Base-by-base conservation (phyloP, 1,140 invertebrate genomes). In the Drosophila chauvacae region DNA sequence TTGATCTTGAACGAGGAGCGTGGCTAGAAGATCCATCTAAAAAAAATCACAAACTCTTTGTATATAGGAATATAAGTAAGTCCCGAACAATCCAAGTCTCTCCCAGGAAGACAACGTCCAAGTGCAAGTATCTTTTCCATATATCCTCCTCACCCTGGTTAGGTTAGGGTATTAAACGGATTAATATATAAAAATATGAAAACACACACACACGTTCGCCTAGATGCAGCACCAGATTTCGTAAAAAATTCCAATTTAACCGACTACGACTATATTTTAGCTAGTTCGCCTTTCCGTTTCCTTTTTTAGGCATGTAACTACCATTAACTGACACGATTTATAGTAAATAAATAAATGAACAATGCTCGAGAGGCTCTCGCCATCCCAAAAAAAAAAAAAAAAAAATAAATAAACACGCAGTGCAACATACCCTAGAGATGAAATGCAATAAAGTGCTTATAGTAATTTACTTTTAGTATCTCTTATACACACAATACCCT, bases 191-290 rank as follows among this genome's bases (percentile, higher is more conserved):
- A 71, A 50, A 71, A 73, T 60, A 72, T n/a, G 33, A 7, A 35
- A 1, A 63, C 35, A 63, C 45, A 51, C 20, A 57, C 20, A 53
- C 20, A 57, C 18, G 30, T 77, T 53, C 47, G 59, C 75, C 30
- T 66, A 84, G 57, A 50, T 62, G 66, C 75, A 87, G 71, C 80
- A 86, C 84, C 68, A 66, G 41, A 87, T 80, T 82, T 88, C 83
- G 72, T 80, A 66, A 83, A 53, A 55, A 84, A 87, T 87, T 87
- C 83, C 83, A 87, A 57, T 60, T 77, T 39, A 58, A 69, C 59
- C 56, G n/a, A 59, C 26, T 59, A 76, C 41, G 42, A 56, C 41
- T 56, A 39, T 56, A 39, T 39, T 55, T 55, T 68, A 60, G 74
- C 55, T 61, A 77, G 51, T 69, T 72, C n/a, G 45, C 37, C 70